Evolutionary conservation across 2,113 vertebrate species (phyloP).

Genomic region (Spea multiplicata): DNA sequence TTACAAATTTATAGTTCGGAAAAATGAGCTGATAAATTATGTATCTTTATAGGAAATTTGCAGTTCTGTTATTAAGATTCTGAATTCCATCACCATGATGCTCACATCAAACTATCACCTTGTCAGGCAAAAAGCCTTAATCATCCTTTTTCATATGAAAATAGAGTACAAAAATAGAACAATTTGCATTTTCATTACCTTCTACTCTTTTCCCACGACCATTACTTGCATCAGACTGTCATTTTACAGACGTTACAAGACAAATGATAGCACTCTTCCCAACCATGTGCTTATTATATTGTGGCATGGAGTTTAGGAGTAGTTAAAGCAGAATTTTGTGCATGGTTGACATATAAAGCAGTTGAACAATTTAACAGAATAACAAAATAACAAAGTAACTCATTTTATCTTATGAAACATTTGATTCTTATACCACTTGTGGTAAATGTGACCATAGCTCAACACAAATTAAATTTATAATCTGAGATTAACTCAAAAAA

Average conservation of each 20-base stretch:
- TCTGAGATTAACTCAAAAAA: too few species aligned
- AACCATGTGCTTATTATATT: conserved; percentile 43
- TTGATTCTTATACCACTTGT: background rate
- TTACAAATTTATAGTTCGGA: conserved; percentile 33
- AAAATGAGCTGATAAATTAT: conserved; percentile 46
- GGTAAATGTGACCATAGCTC: background rate
- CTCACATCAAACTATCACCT: conserved; percentile 47
- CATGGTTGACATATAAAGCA: conserved; percentile 10
- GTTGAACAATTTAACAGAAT: conserved; percentile 12
- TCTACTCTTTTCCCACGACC: conserved; percentile 46
- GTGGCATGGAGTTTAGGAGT: conserved; percentile 8
- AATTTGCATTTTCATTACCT: conserved; percentile 49
- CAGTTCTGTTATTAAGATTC: conserved; percentile 46
- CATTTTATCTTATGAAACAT: background rate
- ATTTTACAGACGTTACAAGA: conserved; percentile 42
- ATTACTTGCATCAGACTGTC: conserved; percentile 48
- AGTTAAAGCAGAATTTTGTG: conserved; percentile 5
- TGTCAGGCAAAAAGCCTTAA: conserved; percentile 48
- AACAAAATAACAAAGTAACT: conserved; percentile 16
- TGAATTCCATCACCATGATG: conserved; percentile 41
- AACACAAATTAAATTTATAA: too few species aligned
- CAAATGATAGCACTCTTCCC: conserved; percentile 41
- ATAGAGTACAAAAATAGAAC: conserved; percentile 47
- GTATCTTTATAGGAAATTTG: conserved; percentile 43
- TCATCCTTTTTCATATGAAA: conserved; percentile 46